Base-by-base conservation (phyloP, 2,797 vertebrate genomes). In the Rhyacichthys aspro region DNA sequence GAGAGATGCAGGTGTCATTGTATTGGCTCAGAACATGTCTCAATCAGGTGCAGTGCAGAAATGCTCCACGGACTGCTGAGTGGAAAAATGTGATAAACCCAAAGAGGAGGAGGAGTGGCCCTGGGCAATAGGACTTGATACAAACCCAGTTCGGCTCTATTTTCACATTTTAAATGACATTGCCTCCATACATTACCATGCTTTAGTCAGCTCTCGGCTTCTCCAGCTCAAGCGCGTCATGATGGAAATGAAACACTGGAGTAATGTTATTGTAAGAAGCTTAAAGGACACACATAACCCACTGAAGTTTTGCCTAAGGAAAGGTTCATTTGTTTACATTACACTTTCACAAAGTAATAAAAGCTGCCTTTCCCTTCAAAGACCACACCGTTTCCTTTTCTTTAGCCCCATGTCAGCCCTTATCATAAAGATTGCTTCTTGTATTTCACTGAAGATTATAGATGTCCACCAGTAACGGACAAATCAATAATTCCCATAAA, bases 71-170 rank as follows among this genome's bases (percentile, higher is more conserved):
- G 78, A 72, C 79, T 70, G 59, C 37, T 59, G 64, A 78, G 62
- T 74, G 72, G 55, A 74, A 72, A 80, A 71, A 84, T 78, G 59
- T 70, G 67, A 79, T 83, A 69, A 80, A 71, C 72, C 59, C 57
- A 44, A 43, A 67, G 54, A 54, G 50, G 60, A 28, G 59, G 42
- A 49, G 43, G 46, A 79, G 61, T 59, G 36, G 58, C 74, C 64
- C 8, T 1, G 23, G 72, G 72, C 59, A 44, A 63, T 72, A 60
- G 78, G 54, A 64, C 44, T 72, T 70, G 34, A 71, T 85, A 82
- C 72, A 59, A 82, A 85, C 70, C 52, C 55, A 43, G 59, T 55
- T 72, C 72, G 64, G 44, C 70, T 74, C 55, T 67, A 14, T 70
- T 74, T 50, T 65, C 17, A 70, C 71, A 78, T 76, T 76, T 50